Conservation (phyloP, 2,113 vertebrate genomes). For the Engraulis encrasicolus region DNA sequence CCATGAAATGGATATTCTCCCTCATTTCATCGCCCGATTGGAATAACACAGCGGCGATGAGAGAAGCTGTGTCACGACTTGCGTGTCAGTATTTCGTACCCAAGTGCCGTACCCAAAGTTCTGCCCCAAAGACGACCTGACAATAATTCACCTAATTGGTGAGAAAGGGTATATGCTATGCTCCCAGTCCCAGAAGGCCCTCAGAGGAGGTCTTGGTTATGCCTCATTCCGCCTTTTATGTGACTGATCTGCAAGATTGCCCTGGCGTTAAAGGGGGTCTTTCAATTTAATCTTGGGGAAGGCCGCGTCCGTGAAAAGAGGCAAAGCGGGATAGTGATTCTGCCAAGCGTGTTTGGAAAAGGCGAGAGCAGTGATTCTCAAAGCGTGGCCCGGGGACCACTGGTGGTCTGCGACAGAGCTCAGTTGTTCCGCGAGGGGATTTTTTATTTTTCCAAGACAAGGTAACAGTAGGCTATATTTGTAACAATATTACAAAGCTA, state of each 20-base stretch:
- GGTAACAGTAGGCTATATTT: no score
- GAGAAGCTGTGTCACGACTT: not conserved
- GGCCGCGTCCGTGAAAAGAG: not conserved
- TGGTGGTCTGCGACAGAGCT: not conserved
- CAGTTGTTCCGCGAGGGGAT: no score
- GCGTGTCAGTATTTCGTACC: not conserved
- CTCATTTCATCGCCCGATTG: slow-evolving; percentile 5
- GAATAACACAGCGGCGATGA: slow-evolving; percentile 1
- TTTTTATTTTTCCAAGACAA: no score
- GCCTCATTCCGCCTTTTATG: slow-evolving; percentile 12
- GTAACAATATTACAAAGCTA: no score
- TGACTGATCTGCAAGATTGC: slow-evolving; percentile 4
- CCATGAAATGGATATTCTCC: slow-evolving; percentile 17
- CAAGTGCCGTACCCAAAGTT: not conserved
- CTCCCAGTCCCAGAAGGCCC: not conserved
- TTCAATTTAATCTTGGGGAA: slow-evolving; percentile 10
- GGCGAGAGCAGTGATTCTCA: no score
- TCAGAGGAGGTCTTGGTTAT: not conserved
- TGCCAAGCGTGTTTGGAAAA: slow-evolving; percentile 15
- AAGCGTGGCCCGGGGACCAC: no score
- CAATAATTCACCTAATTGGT: slow-evolving; percentile 1
- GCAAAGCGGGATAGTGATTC: not conserved
- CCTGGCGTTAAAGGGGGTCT: not conserved
- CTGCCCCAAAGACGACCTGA: slow-evolving; percentile 13
- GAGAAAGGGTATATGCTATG: not conserved